Evolutionary conservation across 2,888 invertebrate genomes (phyloP), one percentile per base, ranked within the genome.

Genomic region (Athalia rosae): DNA sequence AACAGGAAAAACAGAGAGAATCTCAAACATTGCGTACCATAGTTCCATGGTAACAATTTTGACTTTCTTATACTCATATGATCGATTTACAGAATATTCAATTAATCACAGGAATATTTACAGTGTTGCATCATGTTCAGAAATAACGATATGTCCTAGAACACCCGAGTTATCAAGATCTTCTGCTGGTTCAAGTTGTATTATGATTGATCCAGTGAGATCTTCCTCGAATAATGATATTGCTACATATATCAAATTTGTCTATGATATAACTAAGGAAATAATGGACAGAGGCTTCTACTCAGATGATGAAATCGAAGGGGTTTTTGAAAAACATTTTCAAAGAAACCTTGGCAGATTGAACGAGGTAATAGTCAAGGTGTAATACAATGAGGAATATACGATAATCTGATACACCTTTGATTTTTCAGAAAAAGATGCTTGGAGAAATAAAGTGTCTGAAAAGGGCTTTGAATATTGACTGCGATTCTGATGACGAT

Each of bases 211-310:
- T 13, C 45, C 45, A 1, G 58, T 58, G 2, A 45, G 71, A 45
- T 67, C 53, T 9, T 53, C 53, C 61, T 13, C 4, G 3, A 62
- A 8, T 41, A 73, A 80, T 9, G 87, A 88, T 4, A 88, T 90
- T 76, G 83, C 84, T 6, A 84, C 86, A 58, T 91, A 91, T 74
- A 85, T 89, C 0, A 89, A 89, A 78, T 91, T 91, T 79, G 82
- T 91, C 2, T 89, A 90, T 67, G 89, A 90, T 41, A 92, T 93
- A 56, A 93, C 93, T 0, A 91, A 91, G 83, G 93, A 93, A 81
- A 92, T 93, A 79, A 90, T 93, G 64, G 85, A 89, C 53, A 90
- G 91, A 83, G 91, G 91, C 76, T 87, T 91, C 43, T 92, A 92
- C 81, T 91, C 90, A 1, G 92, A 92, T 81, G 88, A 89, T 69